Evolutionary conservation across 2,113 vertebrate species (phyloP).

Genomic region (Indicator indicator): DNA sequence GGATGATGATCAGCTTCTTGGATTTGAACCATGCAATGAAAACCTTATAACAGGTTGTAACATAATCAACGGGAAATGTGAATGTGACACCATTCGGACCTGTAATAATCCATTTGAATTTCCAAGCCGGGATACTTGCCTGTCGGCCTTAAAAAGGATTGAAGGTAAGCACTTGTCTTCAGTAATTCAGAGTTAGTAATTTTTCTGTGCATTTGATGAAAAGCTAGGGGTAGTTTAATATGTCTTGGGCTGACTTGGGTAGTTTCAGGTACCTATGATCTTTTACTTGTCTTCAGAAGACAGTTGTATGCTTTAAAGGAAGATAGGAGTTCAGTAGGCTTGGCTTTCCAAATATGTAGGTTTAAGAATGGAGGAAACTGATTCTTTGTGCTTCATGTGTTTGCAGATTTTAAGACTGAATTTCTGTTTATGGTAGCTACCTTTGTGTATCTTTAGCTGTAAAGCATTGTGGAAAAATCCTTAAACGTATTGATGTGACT

Average conservation of each 20-base stretch:
- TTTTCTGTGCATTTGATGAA: neutral
- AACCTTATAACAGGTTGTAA: conserved; percentile 93
- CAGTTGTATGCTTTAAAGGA: neutral
- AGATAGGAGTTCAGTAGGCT: neutral
- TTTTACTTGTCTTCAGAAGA: neutral
- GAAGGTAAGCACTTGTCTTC: conserved; percentile 82
- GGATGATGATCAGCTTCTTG: conserved; percentile 90
- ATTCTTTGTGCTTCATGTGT: neutral
- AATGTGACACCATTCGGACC: conserved; percentile 88
- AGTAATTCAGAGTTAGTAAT: neutral
- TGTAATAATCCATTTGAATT: conserved; percentile 92
- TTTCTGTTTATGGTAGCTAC: neutral
- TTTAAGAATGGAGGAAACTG: neutral
- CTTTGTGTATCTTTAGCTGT: neutral
- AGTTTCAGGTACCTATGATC: neutral
- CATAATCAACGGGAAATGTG: conserved; percentile 89
- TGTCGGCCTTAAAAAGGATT: conserved; percentile 86
- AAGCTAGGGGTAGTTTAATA: neutral
- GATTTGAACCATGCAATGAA: conserved; percentile 91
- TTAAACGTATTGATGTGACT: neutral
- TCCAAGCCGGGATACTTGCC: conserved; percentile 85
- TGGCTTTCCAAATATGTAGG: neutral
- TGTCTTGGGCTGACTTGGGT: neutral
- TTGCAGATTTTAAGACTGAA: neutral
- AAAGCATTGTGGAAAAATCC: neutral